Conservation (phyloP, 2,888 invertebrate genomes). For the Phrixothrix hirtus region DNA sequence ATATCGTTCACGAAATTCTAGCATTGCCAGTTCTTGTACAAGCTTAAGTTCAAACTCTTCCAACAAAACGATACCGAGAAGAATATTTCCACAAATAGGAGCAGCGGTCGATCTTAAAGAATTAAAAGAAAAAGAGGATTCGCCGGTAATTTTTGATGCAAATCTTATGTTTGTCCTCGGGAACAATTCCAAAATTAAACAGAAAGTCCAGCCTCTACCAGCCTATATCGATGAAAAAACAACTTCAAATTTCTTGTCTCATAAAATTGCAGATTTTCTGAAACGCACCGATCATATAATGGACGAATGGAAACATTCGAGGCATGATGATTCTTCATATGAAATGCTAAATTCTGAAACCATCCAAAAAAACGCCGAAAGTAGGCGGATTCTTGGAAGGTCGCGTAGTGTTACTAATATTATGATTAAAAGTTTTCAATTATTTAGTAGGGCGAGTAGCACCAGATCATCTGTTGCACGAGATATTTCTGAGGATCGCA, state of each 20-base stretch:
- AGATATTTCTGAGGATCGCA: constrained; percentile 67
- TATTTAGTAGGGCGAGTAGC: constrained; percentile 65
- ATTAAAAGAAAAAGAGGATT: constrained; percentile 68
- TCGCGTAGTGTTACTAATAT: constrained; percentile 81
- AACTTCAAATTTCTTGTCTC: constrained; percentile 74
- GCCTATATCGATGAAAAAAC: constrained; percentile 78
- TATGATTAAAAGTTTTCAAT: constrained; percentile 79
- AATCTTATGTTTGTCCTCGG: constrained; percentile 80
- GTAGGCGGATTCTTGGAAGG: constrained; percentile 59
- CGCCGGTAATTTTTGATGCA: constrained; percentile 81
- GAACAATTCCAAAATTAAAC: constrained; percentile 68
- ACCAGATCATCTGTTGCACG: constrained; percentile 56
- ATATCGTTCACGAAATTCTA: constrained; percentile 40
- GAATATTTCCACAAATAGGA: constrained; percentile 69
- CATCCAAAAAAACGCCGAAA: constrained; percentile 35
- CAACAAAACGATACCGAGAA: constrained; percentile 62
- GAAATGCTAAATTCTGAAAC: constrained; percentile 32
- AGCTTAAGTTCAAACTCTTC: constrained; percentile 54
- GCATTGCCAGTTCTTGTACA: constrained; percentile 10
- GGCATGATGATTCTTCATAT: constrained; percentile 63
- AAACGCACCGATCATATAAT: constrained; percentile 84
- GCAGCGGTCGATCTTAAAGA: constrained; percentile 62
- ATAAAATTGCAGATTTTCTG: constrained; percentile 79
- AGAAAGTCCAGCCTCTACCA: constrained; percentile 71
- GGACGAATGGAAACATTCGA: constrained; percentile 81